phyloP scores from a whole-genome alignment of 2,888 invertebrate species.

The Corbicula japonica region DNA sequence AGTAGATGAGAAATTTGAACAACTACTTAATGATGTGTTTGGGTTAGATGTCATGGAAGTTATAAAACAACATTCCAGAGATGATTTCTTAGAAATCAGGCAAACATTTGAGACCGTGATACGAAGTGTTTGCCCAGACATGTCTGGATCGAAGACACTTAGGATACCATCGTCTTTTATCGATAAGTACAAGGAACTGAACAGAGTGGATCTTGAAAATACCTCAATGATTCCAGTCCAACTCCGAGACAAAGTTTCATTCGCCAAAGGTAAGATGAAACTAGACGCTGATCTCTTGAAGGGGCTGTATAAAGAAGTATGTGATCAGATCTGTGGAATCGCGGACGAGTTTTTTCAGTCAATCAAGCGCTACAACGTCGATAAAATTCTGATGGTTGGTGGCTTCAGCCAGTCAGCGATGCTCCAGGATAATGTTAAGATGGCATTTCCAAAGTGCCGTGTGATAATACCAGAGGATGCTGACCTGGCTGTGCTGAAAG shows the following conservation, averaged over 20 bases:
- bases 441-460: constrained; percentile 16
- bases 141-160: constrained; percentile 14
- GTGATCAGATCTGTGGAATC: constrained; percentile 29
- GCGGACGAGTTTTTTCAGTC: constrained; percentile 14
- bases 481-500: constrained; percentile 49
- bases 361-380: constrained; percentile 1
- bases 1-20: constrained; percentile 34
- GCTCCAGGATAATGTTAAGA: constrained; percentile 31
- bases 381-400: constrained; percentile 54
- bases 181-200: constrained; percentile 23
- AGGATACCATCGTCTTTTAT: constrained; percentile 26
- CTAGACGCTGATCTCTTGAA: constrained; percentile 49
- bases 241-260: constrained; percentile 12
- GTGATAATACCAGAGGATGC: constrained; percentile 49
- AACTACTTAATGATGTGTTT: constrained; percentile 18
- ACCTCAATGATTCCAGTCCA: background rate
- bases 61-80: constrained; percentile 9
- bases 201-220: background rate
- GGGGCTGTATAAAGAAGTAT: constrained; percentile 27
- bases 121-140: constrained; percentile 26
- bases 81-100: constrained; percentile 35
- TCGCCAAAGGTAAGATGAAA: constrained; percentile 32
- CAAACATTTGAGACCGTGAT: constrained; percentile 46
- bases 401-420: constrained; percentile 54
- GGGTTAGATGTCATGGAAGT: constrained; percentile 50